Percentiles rank a stretch among this genome's conserved stretches.
These are phyloP conservation scores for Rotaria magnacalcarata DNA, from an alignment of 2,888 invertebrate genomes.

Conservation along the genomic window DNA sequence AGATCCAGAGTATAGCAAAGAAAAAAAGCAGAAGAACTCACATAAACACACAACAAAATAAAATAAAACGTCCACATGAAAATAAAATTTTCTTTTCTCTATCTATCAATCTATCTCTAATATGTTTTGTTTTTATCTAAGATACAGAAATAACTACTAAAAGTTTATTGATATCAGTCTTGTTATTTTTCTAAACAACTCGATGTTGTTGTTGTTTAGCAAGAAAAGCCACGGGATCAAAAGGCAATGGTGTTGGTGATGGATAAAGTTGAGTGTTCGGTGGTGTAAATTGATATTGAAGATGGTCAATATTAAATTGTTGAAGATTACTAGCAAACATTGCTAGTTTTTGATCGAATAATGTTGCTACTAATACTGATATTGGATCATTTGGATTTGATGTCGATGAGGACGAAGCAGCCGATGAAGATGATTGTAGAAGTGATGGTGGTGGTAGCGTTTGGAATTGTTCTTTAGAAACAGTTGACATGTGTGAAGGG, in stretches of 20 bases:
- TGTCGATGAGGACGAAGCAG: background rate
- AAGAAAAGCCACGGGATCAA: constrained; percentile 11
- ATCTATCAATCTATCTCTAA: background rate
- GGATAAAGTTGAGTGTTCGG: constrained; percentile 4
- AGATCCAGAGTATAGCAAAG: background rate
- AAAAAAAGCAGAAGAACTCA: background rate
- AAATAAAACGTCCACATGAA: background rate
- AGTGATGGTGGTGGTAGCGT: constrained; percentile 9
- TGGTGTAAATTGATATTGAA: constrained; percentile 8
- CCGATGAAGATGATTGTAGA: background rate
- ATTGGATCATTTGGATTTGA: constrained; percentile 4
- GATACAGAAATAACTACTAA: background rate
- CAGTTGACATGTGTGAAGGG: background rate
- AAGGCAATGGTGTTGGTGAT: constrained; percentile 1
- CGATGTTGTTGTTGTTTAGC: constrained; percentile 21
- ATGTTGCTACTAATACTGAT: constrained; percentile 15
- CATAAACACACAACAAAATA: background rate
- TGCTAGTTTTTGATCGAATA: background rate
- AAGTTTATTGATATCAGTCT: background rate
- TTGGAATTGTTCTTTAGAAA: background rate
- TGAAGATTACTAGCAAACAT: constrained; percentile 12
- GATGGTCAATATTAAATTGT: constrained; percentile 15
- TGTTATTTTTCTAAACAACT: background rate
- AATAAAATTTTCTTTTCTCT: background rate
- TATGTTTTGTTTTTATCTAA: background rate